Evolutionary conservation across 2,888 invertebrate species (phyloP).

Genomic region (Clanis bilineata): DNA sequence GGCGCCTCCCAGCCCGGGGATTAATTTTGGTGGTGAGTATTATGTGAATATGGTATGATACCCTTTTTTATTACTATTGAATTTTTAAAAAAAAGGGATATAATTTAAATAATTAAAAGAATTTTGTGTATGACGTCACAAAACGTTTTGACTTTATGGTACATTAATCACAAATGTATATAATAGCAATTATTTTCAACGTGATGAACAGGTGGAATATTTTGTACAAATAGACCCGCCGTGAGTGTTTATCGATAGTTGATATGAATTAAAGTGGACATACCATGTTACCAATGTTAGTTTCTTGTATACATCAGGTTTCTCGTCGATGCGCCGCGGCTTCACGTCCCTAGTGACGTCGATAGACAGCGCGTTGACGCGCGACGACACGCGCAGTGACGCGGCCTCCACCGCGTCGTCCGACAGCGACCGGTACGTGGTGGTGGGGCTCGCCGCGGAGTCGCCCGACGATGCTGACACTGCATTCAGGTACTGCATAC

Average conservation of each 20-base stretch:
- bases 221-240: too few species aligned
- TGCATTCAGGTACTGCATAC: conserved; percentile 86
- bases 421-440: conserved; percentile 93
- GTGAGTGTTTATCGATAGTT: too few species aligned
- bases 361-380: conserved; percentile 90
- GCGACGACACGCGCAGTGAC: conserved; percentile 87
- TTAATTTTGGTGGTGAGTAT: conserved; percentile 58
- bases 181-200: too few species aligned
- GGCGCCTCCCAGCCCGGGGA: conserved; percentile 63
- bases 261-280: too few species aligned
- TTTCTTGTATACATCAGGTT: conserved; percentile 69
- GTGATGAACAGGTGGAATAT: too few species aligned
- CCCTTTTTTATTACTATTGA: neutral
- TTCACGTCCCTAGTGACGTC: conserved; percentile 92
- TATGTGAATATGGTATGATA: neutral
- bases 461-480: conserved; percentile 86
- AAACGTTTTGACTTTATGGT: too few species aligned
- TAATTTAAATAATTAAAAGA: too few species aligned
- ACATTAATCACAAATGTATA: too few species aligned
- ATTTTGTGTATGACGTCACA: too few species aligned
- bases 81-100: too few species aligned
- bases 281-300: too few species aligned
- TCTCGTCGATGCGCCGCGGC: conserved; percentile 91
- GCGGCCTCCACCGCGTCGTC: conserved; percentile 90
- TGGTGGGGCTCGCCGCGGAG: conserved; percentile 85